Percentiles rank a stretch among this genome's conserved stretches.
Conservation (phyloP, 2,113 vertebrate species). For the Neolamprologus cancellatus region DNA sequence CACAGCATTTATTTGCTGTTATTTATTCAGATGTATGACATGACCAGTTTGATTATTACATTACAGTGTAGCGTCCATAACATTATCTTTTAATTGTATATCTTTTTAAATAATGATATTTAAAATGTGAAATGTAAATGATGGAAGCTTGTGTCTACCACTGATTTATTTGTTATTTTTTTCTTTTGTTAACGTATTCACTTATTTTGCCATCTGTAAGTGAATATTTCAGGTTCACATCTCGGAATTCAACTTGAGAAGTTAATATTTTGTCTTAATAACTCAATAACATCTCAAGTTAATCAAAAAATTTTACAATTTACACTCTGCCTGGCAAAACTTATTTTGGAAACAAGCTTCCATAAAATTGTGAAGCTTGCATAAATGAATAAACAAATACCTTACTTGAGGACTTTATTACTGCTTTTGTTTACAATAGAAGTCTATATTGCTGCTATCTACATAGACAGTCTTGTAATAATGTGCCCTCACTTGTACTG, state of each 20-base stretch:
- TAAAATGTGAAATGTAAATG: rapidly evolving
- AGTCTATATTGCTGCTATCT: neutral
- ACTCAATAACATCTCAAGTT: neutral
- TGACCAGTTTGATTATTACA: neutral
- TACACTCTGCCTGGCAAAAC: neutral
- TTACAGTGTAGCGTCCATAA: neutral
- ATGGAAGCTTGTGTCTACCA: neutral
- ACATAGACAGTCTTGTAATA: neutral
- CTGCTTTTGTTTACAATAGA: neutral
- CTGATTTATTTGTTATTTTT: neutral
- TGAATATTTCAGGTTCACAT: neutral
- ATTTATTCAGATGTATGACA: neutral
- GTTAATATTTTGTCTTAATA: neutral
- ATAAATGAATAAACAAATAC: neutral
- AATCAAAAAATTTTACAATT: neutral
- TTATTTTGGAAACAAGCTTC: neutral
- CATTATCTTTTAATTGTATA: neutral
- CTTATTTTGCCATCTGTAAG: neutral
- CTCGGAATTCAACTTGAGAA: neutral
- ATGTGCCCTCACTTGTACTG: neutral
- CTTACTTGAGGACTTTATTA: neutral
- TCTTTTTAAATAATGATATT: neutral
- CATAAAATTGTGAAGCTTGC: neutral
- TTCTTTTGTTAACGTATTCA: neutral
- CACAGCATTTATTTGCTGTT: neutral